Evolutionary conservation across 2,113 vertebrate species (phyloP).

Genomic region (Echinops telfairi): DNA sequence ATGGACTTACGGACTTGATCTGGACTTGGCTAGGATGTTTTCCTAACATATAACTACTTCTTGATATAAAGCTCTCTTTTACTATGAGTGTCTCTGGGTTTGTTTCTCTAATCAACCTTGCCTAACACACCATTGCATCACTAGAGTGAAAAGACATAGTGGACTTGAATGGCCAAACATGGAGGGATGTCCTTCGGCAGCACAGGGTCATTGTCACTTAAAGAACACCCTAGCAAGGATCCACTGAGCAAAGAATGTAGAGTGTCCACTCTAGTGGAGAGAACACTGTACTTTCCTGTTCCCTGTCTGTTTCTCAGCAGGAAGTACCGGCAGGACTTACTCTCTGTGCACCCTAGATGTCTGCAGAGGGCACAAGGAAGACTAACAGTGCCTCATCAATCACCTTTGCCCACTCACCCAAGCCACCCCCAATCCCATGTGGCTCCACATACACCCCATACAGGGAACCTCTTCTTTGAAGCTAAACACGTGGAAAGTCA

Average conservation of each 20-base stretch:
- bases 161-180: not conserved
- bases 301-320: not conserved
- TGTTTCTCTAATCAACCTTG: too few relatives aligned
- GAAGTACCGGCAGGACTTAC: not conserved
- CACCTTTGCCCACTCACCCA: not conserved
- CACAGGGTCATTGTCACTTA: not conserved
- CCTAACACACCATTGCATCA: not conserved
- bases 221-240: not conserved
- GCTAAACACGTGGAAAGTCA: not conserved
- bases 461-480: not conserved
- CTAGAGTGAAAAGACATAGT: not conserved
- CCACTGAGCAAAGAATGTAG: not conserved
- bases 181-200: not conserved
- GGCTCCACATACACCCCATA: constrained; percentile 7
- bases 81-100: too few relatives aligned
- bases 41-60: too few relatives aligned
- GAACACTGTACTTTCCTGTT: not conserved
- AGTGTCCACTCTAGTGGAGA: not conserved
- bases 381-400: not conserved
- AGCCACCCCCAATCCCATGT: not conserved
- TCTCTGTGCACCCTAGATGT: not conserved
- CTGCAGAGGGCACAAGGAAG: not conserved
- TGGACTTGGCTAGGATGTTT: too few relatives aligned
- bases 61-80: too few relatives aligned
- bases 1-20: too few relatives aligned